Base-by-base conservation (phyloP, 2,113 vertebrate genomes). In the Echinops telfairi region DNA sequence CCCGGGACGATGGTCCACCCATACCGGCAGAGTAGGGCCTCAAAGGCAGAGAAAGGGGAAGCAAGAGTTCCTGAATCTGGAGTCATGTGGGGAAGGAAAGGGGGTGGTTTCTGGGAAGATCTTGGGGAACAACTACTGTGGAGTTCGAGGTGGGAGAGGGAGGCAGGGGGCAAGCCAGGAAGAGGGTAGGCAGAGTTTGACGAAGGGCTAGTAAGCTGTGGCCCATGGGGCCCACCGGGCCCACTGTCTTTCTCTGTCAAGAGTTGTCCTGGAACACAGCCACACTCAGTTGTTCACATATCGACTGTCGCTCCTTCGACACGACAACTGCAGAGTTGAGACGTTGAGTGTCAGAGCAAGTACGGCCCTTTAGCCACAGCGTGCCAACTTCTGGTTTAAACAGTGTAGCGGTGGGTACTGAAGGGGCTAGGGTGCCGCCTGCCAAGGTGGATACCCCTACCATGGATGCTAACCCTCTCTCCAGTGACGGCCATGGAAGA, bases 381-480 rank as follows among this genome's bases (percentile, higher is more conserved):
- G 81, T 76, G 47, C 29, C 85, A 82, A 27, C 60, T 31, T 64
- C 19, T 75, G 36, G 33, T 89, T 83, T 86, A 66, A 82, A 86
- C 25, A 83, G 6, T 22, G 9, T 38, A 36, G 66, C 60, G 64
- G n/a, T 25, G 60, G 64, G 17, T 16, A 92, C 20, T 2, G 19
- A 57, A n/a, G 31, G 7, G 25, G 12, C 40, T 80, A 86, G 33
- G 47, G n/a, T 6, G 36, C 31, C 43, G 73, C 33, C 38, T 71
- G 17, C 43, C 70, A 60, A 43, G 4, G 27, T 23, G 40, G 27
- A 29, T 40, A 29, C 62, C 86, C 70, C 53, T 23, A 40, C 17
- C 10, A n/a, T 66, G 53, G 33, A 31, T 12, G 43, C 17, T 2
- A 4, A 16, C 11, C 17, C 15, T 71, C 60, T 14, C 29, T 36